A percentile compares a stretch with the other conserved stretches of the same genome.
Conservation (phyloP, 92 coral and sea anemone genomes). For the Hydrozoanthus gracilis region DNA sequence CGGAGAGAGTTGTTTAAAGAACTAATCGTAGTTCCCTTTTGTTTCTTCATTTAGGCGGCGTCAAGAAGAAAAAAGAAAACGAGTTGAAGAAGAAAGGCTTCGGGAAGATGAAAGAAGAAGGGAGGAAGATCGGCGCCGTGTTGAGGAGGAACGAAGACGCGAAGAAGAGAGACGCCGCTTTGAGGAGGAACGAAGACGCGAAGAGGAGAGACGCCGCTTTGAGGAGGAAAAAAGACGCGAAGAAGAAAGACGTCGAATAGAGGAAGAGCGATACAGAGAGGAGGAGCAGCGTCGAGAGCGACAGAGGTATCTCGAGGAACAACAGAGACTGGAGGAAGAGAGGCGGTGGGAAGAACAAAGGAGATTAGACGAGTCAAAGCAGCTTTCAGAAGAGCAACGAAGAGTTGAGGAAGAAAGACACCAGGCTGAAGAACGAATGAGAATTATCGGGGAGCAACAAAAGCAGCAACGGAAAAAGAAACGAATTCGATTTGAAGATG, state of each 20-base stretch:
- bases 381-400: constrained; percentile 58
- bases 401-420: constrained; percentile 64
- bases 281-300: constrained; percentile 82
- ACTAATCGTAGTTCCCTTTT: background rate
- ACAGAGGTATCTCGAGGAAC: constrained; percentile 70
- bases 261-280: constrained; percentile 58
- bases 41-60: constrained; percentile 35
- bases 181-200: constrained; percentile 54
- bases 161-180: constrained; percentile 51
- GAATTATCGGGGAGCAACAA: constrained; percentile 63
- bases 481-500: constrained; percentile 71
- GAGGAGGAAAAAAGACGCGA: constrained; percentile 52
- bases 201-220: constrained; percentile 56
- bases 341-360: constrained; percentile 64
- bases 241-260: constrained; percentile 41
- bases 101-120: constrained; percentile 59
- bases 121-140: constrained; percentile 53
- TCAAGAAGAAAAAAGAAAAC: constrained; percentile 55
- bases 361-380: constrained; percentile 55
- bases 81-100: constrained; percentile 44
- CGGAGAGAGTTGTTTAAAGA: too few species aligned
- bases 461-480: constrained; percentile 55
- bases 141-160: constrained; percentile 47
- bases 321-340: constrained; percentile 67
- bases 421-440: constrained; percentile 76